These are phyloP conservation scores for Antennarius striatus DNA, from an alignment of 2,113 vertebrate genomes.

Conservation along the genomic window DNA sequence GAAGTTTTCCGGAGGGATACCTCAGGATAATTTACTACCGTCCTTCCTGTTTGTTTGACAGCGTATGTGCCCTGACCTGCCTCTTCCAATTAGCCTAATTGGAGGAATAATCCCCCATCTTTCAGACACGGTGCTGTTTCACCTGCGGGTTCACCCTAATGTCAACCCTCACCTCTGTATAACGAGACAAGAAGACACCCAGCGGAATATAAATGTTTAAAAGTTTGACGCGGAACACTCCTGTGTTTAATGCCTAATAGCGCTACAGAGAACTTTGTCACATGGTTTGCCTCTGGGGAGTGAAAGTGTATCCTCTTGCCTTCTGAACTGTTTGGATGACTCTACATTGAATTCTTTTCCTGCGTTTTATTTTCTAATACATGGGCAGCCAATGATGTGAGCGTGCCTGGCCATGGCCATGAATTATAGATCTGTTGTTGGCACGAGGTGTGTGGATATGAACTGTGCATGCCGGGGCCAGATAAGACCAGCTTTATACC, in stretches of 20 bases:
- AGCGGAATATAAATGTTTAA: slow-evolving; percentile 63
- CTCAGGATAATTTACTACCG: slow-evolving; percentile 40
- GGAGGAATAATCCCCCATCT: slow-evolving; percentile 70
- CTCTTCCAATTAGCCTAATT: slow-evolving; percentile 76
- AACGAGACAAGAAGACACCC: slow-evolving; percentile 40
- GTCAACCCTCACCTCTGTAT: slow-evolving; percentile 56
- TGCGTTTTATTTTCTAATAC: slow-evolving; percentile 77
- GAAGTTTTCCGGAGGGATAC: slow-evolving; percentile 39
- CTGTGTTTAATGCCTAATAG: slow-evolving; percentile 42
- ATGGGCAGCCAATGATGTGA: slow-evolving; percentile 73
- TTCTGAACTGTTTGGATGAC: slow-evolving; percentile 71
- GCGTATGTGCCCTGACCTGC: slow-evolving; percentile 60
- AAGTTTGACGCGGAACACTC: slow-evolving; percentile 45
- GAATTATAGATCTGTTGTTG: slow-evolving; percentile 85
- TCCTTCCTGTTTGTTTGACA: slow-evolving; percentile 50
- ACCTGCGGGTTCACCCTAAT: slow-evolving; percentile 65
- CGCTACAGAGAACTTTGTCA: slow-evolving; percentile 61
- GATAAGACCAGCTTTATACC: slow-evolving; percentile 85
- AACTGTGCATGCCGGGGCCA: slow-evolving; percentile 81
- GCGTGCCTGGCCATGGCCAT: slow-evolving; percentile 72
- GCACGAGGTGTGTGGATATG: slow-evolving; percentile 76
- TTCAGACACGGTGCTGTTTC: slow-evolving; percentile 61
- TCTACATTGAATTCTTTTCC: slow-evolving; percentile 68
- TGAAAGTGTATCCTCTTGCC: slow-evolving; percentile 55
- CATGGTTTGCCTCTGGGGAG: slow-evolving; percentile 47